phyloP scores from a whole-genome alignment of 2,797 vertebrate species.

The Rhinella marina region DNA sequence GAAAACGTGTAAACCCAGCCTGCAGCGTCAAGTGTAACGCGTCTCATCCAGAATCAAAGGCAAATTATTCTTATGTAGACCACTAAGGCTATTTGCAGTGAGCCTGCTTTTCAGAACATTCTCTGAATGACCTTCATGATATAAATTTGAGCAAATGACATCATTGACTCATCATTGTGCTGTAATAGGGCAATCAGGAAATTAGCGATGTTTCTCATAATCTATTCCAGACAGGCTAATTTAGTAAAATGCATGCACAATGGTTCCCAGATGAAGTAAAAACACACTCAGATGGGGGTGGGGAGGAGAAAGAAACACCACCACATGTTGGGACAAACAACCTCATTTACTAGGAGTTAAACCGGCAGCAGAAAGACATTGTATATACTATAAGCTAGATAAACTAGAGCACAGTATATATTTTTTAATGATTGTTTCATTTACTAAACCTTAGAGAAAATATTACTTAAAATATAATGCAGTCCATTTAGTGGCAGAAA shows the following conservation, averaged over 20 bases:
- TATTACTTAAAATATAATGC: too few relatives aligned
- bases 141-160: slow-evolving; percentile 37
- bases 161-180: slow-evolving; percentile 47
- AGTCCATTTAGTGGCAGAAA: too few relatives aligned
- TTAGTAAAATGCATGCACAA: slow-evolving; percentile 51
- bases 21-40: not conserved
- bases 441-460: too few relatives aligned
- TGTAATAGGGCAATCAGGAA: slow-evolving; percentile 51
- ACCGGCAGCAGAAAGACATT: not conserved
- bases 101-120: not conserved
- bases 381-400: not conserved
- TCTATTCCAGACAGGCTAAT: slow-evolving; percentile 56
- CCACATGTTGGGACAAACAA: slow-evolving; percentile 14
- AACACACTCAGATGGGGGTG: slow-evolving; percentile 20
- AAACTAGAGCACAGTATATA: not conserved
- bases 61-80: not conserved
- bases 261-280: slow-evolving; percentile 55
- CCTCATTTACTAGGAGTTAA: not conserved
- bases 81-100: not conserved
- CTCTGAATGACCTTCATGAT: slow-evolving; percentile 24
- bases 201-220: slow-evolving; percentile 47
- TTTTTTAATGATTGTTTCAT: not conserved
- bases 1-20: too few relatives aligned
- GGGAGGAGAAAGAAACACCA: not conserved
- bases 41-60: not conserved